Evolutionary conservation across 2,888 invertebrate genomes (phyloP).

Genomic region (Pteria penguin): DNA sequence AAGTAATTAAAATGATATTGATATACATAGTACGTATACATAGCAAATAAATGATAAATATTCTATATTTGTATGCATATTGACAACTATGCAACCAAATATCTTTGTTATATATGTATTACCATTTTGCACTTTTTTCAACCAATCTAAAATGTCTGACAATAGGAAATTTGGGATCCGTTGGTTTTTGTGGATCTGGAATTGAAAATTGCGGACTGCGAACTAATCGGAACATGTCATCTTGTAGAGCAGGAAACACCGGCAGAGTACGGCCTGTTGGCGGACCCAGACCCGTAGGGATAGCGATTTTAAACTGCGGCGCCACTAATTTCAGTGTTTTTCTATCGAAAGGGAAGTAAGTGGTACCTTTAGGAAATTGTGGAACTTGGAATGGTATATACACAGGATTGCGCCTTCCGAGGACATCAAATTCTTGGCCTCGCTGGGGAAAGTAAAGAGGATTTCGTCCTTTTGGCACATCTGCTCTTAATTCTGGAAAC

Average conservation of each 20-base stretch:
- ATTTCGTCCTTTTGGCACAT: not conserved
- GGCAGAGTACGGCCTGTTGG: not conserved
- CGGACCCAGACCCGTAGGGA: not conserved
- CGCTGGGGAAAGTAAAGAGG: not conserved
- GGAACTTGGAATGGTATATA: not conserved
- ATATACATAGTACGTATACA: too few species aligned
- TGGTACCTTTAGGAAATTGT: not conserved
- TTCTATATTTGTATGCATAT: too few species aligned
- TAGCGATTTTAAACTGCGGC: not conserved
- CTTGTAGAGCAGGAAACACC: not conserved
- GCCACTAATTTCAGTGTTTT: not conserved
- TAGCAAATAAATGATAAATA: too few species aligned
- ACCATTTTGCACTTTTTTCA: too few species aligned
- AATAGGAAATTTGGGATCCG: not conserved
- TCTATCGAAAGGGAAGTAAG: not conserved
- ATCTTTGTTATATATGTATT: too few species aligned
- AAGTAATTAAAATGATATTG: too few species aligned
- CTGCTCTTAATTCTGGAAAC: not conserved
- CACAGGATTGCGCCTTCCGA: not conserved
- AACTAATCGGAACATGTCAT: not conserved
- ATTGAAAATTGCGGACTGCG: not conserved
- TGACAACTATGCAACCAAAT: too few species aligned
- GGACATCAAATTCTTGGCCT: not conserved
- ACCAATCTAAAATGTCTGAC: not conserved
- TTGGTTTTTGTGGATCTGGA: not conserved